Evolutionary conservation across 2,797 vertebrate species (phyloP), one percentile per base, ranked within the genome.

Genomic region (Sebastes oblongus): DNA sequence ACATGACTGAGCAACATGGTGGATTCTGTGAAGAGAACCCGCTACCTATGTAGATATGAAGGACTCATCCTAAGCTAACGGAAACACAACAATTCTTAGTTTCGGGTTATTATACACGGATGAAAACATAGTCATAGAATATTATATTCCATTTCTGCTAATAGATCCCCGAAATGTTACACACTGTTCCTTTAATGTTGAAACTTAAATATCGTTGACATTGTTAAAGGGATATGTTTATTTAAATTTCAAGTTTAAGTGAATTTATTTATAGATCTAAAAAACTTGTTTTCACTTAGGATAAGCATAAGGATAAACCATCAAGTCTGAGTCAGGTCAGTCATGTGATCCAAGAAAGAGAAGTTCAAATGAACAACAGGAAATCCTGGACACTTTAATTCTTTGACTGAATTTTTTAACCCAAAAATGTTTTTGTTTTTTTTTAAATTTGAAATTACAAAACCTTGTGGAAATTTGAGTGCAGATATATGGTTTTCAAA

Each of bases 11-110:
- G 36, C 36, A 42, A 42, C 39, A 42, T 7, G 13, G 39, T 42
- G 39, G 39, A 42, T 16, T 42, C 39, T 16, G 14, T 42, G 39
- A 42, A 42, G 39, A 42, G 14, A 14, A 42, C 39, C 3, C 14
- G 6, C 14, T 42, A 0, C 36, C 39, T 42, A 42, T 42, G 14
- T 42, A 42, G 39, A 42, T 42, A 42, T 16, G 14, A 42, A 42
- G 0, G 39, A 0, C 39, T 42, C 5, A 42, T 16, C 0, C 14
- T 1, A 42, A 16, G 39, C 14, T 42, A 42, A 42, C 14, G 39
- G 0, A 42, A 39, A 39, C 36, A 39, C 36, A 42, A 42, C 39
- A 10, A 42, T 42, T 42, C 39, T 16, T 42, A 42, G 14, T 42
- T 42, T 42, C 6, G 4, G 39, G 39, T 42, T 16, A 42, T 39